phyloP scores from a whole-genome alignment of 2,888 invertebrate genomes.

The Thereva unica region DNA sequence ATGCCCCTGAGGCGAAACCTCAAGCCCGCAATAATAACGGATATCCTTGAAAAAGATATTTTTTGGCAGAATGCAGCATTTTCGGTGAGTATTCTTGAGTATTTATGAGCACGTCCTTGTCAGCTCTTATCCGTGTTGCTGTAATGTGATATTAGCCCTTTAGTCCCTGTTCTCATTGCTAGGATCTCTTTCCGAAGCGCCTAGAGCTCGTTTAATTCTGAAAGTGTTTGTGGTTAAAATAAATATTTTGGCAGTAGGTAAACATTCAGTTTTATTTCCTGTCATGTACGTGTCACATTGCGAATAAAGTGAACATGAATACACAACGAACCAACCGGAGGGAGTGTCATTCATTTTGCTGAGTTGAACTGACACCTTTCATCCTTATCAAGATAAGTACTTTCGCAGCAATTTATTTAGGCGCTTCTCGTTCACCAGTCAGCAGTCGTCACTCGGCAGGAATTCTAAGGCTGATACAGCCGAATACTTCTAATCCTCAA shows the following conservation, averaged over 20 bases:
- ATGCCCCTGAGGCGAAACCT: no score
- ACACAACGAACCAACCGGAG: conserved; percentile 21
- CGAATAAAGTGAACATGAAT: conserved; percentile 29
- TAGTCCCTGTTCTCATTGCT: no score
- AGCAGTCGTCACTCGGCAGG: not conserved
- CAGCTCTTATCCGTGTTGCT: no score
- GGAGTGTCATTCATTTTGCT: conserved; percentile 31
- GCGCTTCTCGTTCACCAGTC: not conserved
- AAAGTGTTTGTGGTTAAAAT: conserved; percentile 29
- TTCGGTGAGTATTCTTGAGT: no score
- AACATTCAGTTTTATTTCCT: conserved; percentile 15
- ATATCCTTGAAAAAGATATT: no score
- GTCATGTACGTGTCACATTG: conserved; percentile 30
- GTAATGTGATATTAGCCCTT: no score
- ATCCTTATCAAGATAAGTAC: conserved; percentile 26
- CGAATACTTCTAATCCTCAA: not conserved
- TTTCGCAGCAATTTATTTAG: conserved; percentile 22
- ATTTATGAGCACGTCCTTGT: no score
- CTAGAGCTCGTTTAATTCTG: not conserved
- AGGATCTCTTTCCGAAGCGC: no score
- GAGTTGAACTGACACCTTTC: conserved; percentile 26
- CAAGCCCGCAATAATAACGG: no score
- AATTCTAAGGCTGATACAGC: conserved; percentile 22
- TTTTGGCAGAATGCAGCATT: no score
- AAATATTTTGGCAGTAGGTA: conserved; percentile 22